These are phyloP conservation scores for Clarias batrachus DNA, from an alignment of 2,113 vertebrate species.

Conservation along the genomic window DNA sequence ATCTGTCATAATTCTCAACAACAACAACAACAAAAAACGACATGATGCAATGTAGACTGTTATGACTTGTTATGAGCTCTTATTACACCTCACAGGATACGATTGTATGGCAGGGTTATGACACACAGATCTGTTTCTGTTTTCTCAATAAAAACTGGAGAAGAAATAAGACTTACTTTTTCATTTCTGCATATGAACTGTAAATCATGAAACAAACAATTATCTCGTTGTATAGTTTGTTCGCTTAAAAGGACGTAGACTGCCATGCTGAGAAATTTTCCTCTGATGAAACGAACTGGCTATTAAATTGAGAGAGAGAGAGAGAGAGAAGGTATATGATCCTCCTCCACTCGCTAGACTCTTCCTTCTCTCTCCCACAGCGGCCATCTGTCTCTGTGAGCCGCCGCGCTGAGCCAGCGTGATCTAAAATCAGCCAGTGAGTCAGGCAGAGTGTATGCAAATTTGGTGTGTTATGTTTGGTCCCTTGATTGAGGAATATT, in stretches of 20 bases:
- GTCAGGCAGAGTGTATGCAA: constrained; percentile 18
- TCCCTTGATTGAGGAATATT: not conserved
- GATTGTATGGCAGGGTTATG: not conserved
- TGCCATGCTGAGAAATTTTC: not conserved
- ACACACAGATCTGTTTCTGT: not conserved
- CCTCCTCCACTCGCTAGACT: constrained; percentile 48
- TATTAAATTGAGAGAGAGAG: not conserved
- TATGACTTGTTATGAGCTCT: not conserved
- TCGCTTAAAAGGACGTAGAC: not conserved
- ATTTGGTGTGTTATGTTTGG: not conserved
- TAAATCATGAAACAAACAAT: not conserved
- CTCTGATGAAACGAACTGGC: not conserved
- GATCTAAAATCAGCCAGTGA: constrained; percentile 38
- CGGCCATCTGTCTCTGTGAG: constrained; percentile 52
- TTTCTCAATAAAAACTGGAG: not conserved
- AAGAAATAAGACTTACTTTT: not conserved
- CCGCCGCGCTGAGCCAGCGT: constrained; percentile 22
- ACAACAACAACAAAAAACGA: no score
- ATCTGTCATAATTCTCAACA: not conserved
- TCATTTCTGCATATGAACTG: not conserved
- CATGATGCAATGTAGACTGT: no score
- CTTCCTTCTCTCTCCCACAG: constrained; percentile 52
- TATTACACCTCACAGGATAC: not conserved
- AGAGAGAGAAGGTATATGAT: constrained; percentile 19
- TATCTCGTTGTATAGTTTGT: not conserved